Conservation (phyloP, 2,113 vertebrate genomes). For the Cygnus buccinator region DNA sequence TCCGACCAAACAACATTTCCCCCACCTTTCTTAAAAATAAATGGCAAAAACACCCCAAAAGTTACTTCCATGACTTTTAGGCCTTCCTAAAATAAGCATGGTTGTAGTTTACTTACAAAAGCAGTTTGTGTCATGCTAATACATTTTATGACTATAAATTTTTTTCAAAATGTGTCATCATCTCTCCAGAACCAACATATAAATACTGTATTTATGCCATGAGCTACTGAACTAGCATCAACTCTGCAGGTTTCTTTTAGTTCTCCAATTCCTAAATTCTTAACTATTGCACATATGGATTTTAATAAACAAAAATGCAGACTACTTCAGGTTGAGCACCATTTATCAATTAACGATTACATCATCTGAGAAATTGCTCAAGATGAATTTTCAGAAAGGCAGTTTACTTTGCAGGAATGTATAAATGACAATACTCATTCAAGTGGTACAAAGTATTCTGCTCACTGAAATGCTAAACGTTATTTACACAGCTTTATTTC, state of each 20-base stretch:
- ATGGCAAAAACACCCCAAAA: neutral
- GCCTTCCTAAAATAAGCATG: neutral
- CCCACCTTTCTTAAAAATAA: neutral
- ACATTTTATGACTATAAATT: neutral
- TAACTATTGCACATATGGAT: neutral
- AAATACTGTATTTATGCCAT: conserved; percentile 31
- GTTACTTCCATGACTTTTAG: neutral
- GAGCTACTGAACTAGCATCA: neutral
- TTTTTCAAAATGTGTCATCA: neutral
- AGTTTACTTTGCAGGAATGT: conserved; percentile 23
- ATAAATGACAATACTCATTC: conserved; percentile 39
- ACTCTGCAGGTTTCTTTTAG: neutral
- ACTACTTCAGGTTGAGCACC: neutral
- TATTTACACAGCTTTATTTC: conserved; percentile 62
- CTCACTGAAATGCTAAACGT: conserved; percentile 40
- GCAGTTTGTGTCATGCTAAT: neutral
- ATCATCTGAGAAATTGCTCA: neutral
- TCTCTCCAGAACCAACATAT: conserved; percentile 25
- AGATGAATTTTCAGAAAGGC: conserved; percentile 32
- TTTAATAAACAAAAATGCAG: conserved; percentile 7
- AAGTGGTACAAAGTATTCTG: conserved; percentile 29
- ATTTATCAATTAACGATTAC: neutral
- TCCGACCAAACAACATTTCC: neutral
- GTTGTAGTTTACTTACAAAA: conserved; percentile 20
- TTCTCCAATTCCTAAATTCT: neutral